Percentiles rank a stretch among this genome's conserved stretches.
phyloP scores from a whole-genome alignment of 2,888 invertebrate species.

The Ophioninae sp. region DNA sequence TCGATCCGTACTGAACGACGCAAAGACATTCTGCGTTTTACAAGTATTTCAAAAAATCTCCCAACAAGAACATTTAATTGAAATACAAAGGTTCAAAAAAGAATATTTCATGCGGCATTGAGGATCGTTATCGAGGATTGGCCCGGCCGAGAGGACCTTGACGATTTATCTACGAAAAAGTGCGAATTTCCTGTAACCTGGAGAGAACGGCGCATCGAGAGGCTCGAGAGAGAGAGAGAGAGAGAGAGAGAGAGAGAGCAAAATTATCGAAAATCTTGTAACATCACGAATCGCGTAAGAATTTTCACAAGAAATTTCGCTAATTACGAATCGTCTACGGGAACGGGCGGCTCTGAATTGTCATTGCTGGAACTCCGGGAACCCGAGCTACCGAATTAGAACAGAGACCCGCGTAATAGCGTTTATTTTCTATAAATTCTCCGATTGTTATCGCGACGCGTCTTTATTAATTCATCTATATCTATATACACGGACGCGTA shows the following conservation, averaged over 20 bases:
- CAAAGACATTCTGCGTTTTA: background rate
- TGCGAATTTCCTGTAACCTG: no score
- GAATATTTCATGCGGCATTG: constrained; percentile 40
- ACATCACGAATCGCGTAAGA: constrained; percentile 41
- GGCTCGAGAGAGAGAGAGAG: constrained; percentile 4
- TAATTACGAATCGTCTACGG: constrained; percentile 23
- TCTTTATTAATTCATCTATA: constrained; percentile 8
- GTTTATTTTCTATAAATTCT: constrained; percentile 45
- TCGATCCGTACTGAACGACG: constrained; percentile 64
- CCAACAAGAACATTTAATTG: background rate
- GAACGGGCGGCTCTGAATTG: constrained; percentile 12
- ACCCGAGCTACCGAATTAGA: constrained; percentile 24
- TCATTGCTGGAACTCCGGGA: constrained; percentile 24
- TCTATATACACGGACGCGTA: background rate
- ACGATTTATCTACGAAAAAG: no score
- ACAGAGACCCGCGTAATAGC: constrained; percentile 14
- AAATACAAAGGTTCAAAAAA: constrained; percentile 46
- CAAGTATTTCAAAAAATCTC: constrained; percentile 40
- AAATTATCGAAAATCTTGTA: constrained; percentile 50
- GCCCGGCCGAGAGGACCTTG: constrained; percentile 58
- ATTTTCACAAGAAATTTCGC: constrained; percentile 37
- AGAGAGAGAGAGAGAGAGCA: constrained; percentile 14
- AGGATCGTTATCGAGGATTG: constrained; percentile 41
- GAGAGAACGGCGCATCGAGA: background rate
- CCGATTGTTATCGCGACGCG: constrained; percentile 21